These are phyloP conservation scores for Monoplex corrugatus DNA, from an alignment of 2,888 invertebrate genomes.

Conservation along the genomic window DNA sequence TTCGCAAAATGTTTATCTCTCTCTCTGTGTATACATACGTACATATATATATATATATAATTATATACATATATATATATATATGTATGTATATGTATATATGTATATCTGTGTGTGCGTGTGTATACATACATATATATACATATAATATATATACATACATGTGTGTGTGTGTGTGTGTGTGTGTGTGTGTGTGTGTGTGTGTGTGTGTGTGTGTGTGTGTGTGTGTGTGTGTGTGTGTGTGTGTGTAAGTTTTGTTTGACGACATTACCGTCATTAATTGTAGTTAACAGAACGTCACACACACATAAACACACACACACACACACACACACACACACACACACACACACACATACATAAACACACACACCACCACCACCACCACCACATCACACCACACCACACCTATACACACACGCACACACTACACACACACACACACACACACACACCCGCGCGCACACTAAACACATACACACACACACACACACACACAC, in stretches of 20 bases:
- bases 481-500: neutral
- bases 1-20: no score
- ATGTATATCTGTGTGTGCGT: neutral
- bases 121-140: neutral
- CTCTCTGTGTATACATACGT: no score
- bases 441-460: neutral
- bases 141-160: neutral
- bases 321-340: constrained; percentile 15
- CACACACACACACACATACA: neutral
- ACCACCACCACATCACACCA: no score
- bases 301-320: neutral
- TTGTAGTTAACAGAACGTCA: no score
- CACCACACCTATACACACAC: neutral
- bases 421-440: neutral
- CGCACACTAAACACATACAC: no score
- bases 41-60: no score
- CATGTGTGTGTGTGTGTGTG: neutral
- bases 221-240: no score
- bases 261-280: no score
- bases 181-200: neutral
- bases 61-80: neutral
- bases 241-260: no score
- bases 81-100: neutral
- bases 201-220: no score
- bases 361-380: neutral